phyloP scores from a whole-genome alignment of 2,113 vertebrate species.

The Percopsis transmontana region DNA sequence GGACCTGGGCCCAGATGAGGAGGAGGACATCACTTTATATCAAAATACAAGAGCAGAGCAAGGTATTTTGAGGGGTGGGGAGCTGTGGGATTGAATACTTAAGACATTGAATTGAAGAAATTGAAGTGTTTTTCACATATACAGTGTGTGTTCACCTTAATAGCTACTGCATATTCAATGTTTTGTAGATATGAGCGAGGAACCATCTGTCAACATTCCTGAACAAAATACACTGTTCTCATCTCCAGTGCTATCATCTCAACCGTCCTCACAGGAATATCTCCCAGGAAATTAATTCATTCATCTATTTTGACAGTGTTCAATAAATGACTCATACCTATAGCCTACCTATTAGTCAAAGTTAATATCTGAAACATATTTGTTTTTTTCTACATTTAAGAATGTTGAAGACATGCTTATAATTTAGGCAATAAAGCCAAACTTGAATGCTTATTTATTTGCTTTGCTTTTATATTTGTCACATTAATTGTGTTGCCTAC shows the following conservation, averaged over 20 bases:
- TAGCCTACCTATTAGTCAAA: background rate
- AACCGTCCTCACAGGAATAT: slow-evolving; percentile 54
- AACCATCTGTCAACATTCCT: slow-evolving; percentile 7
- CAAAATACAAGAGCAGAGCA: slow-evolving; percentile 42
- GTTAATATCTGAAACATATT: slow-evolving; percentile 7
- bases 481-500: background rate
- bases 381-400: no score
- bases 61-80: slow-evolving; percentile 47
- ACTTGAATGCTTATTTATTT: slow-evolving; percentile 62
- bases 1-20: slow-evolving; percentile 74
- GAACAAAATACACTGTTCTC: slow-evolving; percentile 61
- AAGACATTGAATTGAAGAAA: background rate
- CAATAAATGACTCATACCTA: no score
- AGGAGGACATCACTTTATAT: slow-evolving; percentile 50
- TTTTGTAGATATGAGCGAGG: slow-evolving; percentile 58
- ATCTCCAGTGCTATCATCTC: slow-evolving; percentile 34
- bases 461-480: slow-evolving; percentile 39
- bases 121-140: no score
- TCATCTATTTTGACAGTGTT: no score
- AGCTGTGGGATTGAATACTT: background rate
- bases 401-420: slow-evolving; percentile 12
- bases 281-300: slow-evolving; percentile 53
- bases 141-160: background rate
- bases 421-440: slow-evolving; percentile 38
- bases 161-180: background rate